phyloP scores from a whole-genome alignment of 2,888 invertebrate genomes.

The Merodon equestris region DNA sequence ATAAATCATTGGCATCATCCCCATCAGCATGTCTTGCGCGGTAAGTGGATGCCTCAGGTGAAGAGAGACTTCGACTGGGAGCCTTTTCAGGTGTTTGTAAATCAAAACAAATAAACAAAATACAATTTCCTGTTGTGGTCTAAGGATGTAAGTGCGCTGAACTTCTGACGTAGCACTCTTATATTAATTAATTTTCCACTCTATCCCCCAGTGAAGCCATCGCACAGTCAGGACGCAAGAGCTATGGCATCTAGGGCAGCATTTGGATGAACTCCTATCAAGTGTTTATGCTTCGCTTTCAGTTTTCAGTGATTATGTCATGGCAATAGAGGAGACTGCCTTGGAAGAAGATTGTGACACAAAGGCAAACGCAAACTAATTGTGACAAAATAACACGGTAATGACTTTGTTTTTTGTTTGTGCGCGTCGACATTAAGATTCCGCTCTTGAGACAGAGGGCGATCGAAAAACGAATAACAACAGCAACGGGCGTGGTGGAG shows the following conservation, averaged over 20 bases:
- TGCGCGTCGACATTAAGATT: not conserved
- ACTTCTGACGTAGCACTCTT: slow-evolving; percentile 1
- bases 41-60: no score
- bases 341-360: not conserved
- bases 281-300: slow-evolving; percentile 4
- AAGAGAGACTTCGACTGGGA: no score
- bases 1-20: slow-evolving; percentile 24
- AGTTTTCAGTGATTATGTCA: slow-evolving; percentile 2
- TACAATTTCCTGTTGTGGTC: slow-evolving; percentile 8
- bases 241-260: not conserved
- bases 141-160: slow-evolving; percentile 3
- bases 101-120: not conserved
- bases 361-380: slow-evolving; percentile 15
- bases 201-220: not conserved
- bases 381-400: slow-evolving; percentile 23
- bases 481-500: no score
- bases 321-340: not conserved
- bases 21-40: no score
- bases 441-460: not conserved
- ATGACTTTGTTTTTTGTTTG: slow-evolving; percentile 14
- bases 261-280: not conserved
- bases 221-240: no score
- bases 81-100: not conserved
- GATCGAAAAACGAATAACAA: not conserved
- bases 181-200: slow-evolving; percentile 16